These are phyloP conservation scores for Eristalis tenax DNA, from an alignment of 2,888 invertebrate species.

Conservation along the genomic window DNA sequence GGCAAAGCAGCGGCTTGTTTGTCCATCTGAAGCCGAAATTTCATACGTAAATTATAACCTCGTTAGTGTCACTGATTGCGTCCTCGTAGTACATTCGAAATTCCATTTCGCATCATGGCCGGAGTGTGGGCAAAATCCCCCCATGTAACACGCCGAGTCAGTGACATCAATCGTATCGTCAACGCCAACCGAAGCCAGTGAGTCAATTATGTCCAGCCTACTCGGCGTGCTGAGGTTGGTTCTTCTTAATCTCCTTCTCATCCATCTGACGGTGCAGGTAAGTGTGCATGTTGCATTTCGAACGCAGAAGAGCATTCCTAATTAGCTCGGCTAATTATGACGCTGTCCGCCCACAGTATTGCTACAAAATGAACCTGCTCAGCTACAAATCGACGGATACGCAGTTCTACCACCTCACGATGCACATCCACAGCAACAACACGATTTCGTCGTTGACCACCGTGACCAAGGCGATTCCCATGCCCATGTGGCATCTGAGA, in stretches of 20 bases:
- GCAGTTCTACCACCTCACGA: constrained; percentile 72
- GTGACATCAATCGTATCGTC: neutral
- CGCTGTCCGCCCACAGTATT: constrained; percentile 70
- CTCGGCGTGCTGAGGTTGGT: neutral
- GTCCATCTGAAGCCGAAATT: neutral
- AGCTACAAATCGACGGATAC: constrained; percentile 72
- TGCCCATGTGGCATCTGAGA: constrained; percentile 75
- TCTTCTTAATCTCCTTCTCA: neutral
- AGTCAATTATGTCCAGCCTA: neutral
- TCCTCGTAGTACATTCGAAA: neutral
- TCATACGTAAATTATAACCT: neutral
- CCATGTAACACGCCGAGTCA: neutral
- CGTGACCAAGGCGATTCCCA: constrained; percentile 73
- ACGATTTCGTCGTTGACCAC: constrained; percentile 74
- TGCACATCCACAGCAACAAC: constrained; percentile 74
- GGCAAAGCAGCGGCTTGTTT: too few relatives aligned
- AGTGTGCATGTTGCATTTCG: neutral
- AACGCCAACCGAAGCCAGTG: neutral
- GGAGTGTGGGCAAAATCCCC: neutral
- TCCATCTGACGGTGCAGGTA: neutral
- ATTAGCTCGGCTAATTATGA: constrained; percentile 2
- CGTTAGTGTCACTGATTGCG: neutral
- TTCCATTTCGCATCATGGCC: neutral
- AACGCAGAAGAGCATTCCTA: neutral
- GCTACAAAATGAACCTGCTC: constrained; percentile 75